Percentiles rank a stretch among this genome's conserved stretches.
These are phyloP conservation scores for Bacillus rossius DNA, from an alignment of 1,140 invertebrate species.

Conservation along the genomic window DNA sequence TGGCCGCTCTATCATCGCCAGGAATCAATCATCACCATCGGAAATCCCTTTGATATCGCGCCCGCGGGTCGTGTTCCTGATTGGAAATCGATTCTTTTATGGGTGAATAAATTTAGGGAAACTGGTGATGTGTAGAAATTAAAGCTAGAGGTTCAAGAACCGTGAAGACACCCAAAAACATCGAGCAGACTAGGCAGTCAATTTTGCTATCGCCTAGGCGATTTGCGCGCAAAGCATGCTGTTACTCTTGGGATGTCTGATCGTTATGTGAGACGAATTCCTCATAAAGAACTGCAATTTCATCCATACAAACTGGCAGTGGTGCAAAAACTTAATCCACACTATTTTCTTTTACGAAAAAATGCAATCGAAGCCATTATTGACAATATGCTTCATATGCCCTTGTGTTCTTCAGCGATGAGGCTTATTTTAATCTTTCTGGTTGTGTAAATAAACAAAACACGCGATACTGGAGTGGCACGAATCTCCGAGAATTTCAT, in stretches of 20 bases:
- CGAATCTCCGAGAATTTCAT: conserved; percentile 9
- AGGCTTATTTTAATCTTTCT: conserved; percentile 5
- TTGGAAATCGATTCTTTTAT: conserved; percentile 4
- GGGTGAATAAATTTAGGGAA: conserved; percentile 6
- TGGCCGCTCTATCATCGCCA: too few relatives aligned
- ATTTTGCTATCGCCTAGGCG: background rate
- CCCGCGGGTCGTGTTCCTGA: conserved; percentile 2
- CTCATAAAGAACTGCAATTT: too few relatives aligned
- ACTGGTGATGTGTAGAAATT: background rate
- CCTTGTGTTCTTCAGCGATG: background rate
- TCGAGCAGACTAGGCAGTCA: too few relatives aligned
- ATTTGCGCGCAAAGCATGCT: background rate
- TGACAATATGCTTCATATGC: background rate
- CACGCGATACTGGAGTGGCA: conserved; percentile 11
- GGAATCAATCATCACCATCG: too few relatives aligned
- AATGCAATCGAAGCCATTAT: too few relatives aligned
- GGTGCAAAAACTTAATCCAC: background rate
- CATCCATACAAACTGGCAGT: background rate
- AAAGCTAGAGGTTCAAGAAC: conserved; percentile 1
- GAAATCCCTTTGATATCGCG: conserved; percentile 2
- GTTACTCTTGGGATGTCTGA: background rate
- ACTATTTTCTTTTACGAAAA: too few relatives aligned
- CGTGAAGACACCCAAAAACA: conserved; percentile 1
- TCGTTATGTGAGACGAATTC: background rate
- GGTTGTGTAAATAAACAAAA: conserved; percentile 18